Evolutionary conservation across 2,113 vertebrate genomes (phyloP).

Genomic region (Scartelaos histophorus): DNA sequence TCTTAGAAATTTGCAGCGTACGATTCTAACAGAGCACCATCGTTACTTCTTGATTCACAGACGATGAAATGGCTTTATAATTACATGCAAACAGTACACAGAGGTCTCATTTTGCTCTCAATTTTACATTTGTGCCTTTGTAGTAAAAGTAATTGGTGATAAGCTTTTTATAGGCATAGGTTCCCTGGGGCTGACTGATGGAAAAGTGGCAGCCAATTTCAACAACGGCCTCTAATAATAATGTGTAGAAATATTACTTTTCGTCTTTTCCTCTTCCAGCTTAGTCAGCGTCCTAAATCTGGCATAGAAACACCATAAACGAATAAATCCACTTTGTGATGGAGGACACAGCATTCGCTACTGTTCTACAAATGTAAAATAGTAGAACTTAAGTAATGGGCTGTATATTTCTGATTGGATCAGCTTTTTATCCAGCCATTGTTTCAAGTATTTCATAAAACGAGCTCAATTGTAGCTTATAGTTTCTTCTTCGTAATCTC

Average conservation of each 20-base stretch:
- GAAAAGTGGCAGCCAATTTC: too few species aligned
- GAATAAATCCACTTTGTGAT: not conserved
- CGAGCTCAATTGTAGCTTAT: not conserved
- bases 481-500: not conserved
- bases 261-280: not conserved
- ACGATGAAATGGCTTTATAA: too few species aligned
- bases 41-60: too few species aligned
- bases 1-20: too few species aligned
- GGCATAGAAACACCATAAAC: not conserved
- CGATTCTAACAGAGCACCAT: too few species aligned
- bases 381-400: not conserved
- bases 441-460: not conserved
- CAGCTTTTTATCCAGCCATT: not conserved
- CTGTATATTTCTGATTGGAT: not conserved
- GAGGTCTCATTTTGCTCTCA: too few species aligned
- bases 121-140: too few species aligned
- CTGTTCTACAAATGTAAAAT: not conserved
- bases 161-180: too few species aligned
- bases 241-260: not conserved
- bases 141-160: too few species aligned
- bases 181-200: too few species aligned
- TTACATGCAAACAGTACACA: too few species aligned
- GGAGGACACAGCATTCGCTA: not conserved
- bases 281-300: not conserved
- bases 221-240: not conserved